A percentile compares a stretch with the other conserved stretches of the same genome.
phyloP scores from a whole-genome alignment of 2,888 invertebrate genomes.

The Trypoxylon attenuatum region DNA sequence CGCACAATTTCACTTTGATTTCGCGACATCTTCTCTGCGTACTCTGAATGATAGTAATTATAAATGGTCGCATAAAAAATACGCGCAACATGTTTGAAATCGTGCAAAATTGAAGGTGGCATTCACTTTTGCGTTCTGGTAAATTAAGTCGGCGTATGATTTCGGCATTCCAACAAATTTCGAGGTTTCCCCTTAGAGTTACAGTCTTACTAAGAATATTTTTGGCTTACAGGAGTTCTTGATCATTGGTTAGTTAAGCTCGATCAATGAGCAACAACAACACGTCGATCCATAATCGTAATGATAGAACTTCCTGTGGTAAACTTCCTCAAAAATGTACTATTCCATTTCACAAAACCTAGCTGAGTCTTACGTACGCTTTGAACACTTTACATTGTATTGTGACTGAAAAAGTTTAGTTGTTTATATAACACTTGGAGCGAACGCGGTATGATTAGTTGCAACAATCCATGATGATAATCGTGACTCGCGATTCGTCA shows the following conservation, averaged over 20 bases:
- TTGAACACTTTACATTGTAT: slow-evolving; percentile 65
- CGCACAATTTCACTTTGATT: slow-evolving; percentile 46
- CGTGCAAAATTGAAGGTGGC: slow-evolving; percentile 32
- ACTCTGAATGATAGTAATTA: slow-evolving; percentile 16
- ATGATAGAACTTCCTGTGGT: slow-evolving; percentile 44
- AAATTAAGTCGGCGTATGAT: slow-evolving; percentile 29
- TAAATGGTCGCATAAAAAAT: slow-evolving; percentile 50
- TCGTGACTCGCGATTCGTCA: slow-evolving; percentile 12
- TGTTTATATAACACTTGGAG: slow-evolving; percentile 29
- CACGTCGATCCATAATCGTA: slow-evolving; percentile 45
- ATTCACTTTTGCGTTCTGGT: slow-evolving; percentile 13
- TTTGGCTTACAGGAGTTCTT: slow-evolving; percentile 53
- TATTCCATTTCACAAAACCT: slow-evolving; percentile 54
- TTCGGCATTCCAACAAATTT: slow-evolving; percentile 26
- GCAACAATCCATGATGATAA: slow-evolving; percentile 18
- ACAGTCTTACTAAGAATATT: slow-evolving; percentile 63
- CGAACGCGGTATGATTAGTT: slow-evolving; percentile 11
- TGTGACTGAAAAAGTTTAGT: slow-evolving; percentile 47
- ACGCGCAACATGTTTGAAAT: slow-evolving; percentile 19
- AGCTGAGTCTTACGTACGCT: slow-evolving; percentile 55
- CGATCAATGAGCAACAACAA: slow-evolving; percentile 54
- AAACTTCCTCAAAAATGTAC: slow-evolving; percentile 55
- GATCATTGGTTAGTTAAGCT: slow-evolving; percentile 58
- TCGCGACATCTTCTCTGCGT: slow-evolving; percentile 25
- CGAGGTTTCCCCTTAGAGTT: slow-evolving; percentile 44